phyloP scores from a whole-genome alignment of 2,888 invertebrate species.

The Nesidiocoris tenuis region DNA sequence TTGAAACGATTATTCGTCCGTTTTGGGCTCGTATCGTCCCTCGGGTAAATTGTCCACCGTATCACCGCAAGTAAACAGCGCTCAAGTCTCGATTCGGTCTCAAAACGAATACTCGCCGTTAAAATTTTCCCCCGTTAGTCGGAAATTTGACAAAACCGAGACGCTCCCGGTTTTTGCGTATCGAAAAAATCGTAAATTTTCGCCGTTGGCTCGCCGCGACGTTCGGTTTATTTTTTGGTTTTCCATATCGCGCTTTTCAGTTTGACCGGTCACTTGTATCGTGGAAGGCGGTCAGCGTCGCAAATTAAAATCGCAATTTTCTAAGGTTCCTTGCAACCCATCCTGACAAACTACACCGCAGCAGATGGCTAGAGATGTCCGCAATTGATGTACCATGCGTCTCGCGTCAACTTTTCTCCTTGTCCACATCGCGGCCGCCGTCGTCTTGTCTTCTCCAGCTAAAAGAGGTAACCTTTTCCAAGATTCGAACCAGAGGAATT shows the following conservation, averaged over 20 bases:
- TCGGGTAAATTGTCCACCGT: not conserved
- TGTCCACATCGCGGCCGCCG: slow-evolving; percentile 36
- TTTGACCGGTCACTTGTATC: not conserved
- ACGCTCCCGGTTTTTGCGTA: not conserved
- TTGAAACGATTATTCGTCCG: not conserved
- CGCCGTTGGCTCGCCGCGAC: not conserved
- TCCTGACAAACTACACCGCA: slow-evolving; percentile 9
- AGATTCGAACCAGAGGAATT: too few relatives aligned
- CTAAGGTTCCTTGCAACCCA: slow-evolving; percentile 18
- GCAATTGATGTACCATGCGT: slow-evolving; percentile 38
- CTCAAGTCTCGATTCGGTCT: not conserved
- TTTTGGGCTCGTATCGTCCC: too few relatives aligned
- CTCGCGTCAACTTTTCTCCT: slow-evolving; percentile 35
- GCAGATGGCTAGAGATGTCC: slow-evolving; percentile 40
- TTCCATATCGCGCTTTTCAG: not conserved
- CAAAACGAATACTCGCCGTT: too few relatives aligned
- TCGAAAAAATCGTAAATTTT: not conserved
- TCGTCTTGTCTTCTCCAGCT: slow-evolving; percentile 38
- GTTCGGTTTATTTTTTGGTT: not conserved
- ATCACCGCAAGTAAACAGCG: not conserved
- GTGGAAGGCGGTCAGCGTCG: too few relatives aligned
- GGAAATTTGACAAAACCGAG: not conserved
- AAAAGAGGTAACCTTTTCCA: slow-evolving; percentile 20
- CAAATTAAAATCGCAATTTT: not conserved
- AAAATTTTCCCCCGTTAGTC: too few relatives aligned